A percentile compares a stretch with the other conserved stretches of the same genome.
These are phyloP conservation scores for Coracias cyanogaster DNA, from an alignment of 2,797 vertebrate species.

Conservation along the genomic window DNA sequence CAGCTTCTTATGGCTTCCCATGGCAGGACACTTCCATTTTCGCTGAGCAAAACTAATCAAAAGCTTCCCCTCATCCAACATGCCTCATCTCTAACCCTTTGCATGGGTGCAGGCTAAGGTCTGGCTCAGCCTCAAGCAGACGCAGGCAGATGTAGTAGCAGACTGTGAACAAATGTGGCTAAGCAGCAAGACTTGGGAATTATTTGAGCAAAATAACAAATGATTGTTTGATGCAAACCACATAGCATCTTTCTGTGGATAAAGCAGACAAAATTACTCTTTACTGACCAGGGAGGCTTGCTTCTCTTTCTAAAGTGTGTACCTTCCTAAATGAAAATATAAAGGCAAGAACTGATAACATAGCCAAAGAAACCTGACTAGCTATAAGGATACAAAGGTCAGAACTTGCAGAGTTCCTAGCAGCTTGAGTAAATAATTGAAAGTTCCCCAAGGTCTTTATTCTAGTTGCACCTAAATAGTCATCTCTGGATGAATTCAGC, in stretches of 20 bases:
- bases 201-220: background rate
- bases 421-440: background rate
- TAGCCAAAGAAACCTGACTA: background rate
- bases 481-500: background rate
- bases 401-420: background rate
- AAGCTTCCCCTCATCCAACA: background rate
- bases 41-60: accelerated
- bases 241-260: background rate
- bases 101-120: accelerated
- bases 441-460: background rate
- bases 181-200: background rate
- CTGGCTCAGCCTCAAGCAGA: background rate
- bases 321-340: background rate
- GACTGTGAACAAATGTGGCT: background rate
- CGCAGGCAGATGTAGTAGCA: background rate
- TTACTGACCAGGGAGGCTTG: background rate
- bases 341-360: background rate
- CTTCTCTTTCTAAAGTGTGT: background rate
- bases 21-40: background rate
- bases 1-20: background rate
- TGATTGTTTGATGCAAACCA: background rate
- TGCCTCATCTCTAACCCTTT: background rate
- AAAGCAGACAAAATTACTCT: background rate
- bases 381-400: background rate
- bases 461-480: background rate